Evolutionary conservation across 2,888 invertebrate genomes (phyloP), one percentile per base, ranked within the genome.

Genomic region (Agrotis ipsilon): DNA sequence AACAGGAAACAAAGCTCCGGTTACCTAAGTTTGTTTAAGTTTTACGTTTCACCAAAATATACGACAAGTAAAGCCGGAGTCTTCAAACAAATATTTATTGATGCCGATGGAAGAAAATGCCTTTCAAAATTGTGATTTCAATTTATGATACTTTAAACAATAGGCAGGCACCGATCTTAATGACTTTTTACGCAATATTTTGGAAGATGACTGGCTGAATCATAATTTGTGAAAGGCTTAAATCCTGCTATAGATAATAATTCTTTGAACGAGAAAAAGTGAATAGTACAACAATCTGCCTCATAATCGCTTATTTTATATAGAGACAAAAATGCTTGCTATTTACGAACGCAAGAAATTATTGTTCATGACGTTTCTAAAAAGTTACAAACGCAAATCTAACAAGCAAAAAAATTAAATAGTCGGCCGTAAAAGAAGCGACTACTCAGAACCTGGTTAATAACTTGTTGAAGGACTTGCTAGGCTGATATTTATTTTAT

Each of bases 81-180:
- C 63, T 59, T 66, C 27, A 39, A 75, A 55, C 57, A 82, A 82
- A 75, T 82, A 82, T 81, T 82, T 82, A 81, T 75, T 19, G 48
- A 58, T 48, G 32, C 27, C 57, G 51, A 64, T 64, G 54, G 57
- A 58, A 55, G 54, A 64, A 68, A 64, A 39, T 46, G 43, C 61
- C 49, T 64, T 7, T 13, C 4, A 18, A 67, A 72, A 74, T 66
- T 68, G n/a, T 60, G 51, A 59, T 82, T 64, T 70, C 39, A 63
- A 71, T 82, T 74, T 80, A 59, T 57, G 61, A 63, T 70, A 74
- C 57, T 77, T 68, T 60, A 54, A 64, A 63, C 65, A 45, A 63
- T 74, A 55, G 6, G n/a, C 14, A 11, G 39, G 39, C 11, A 39
- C n/a, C n/a, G 9, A 39, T 14, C 18, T 19, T 24, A 60, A 19